A percentile compares a stretch with the other conserved stretches of the same genome.
These are phyloP conservation scores for Spea bombifrons DNA, from an alignment of 2,113 vertebrate genomes.

Conservation along the genomic window DNA sequence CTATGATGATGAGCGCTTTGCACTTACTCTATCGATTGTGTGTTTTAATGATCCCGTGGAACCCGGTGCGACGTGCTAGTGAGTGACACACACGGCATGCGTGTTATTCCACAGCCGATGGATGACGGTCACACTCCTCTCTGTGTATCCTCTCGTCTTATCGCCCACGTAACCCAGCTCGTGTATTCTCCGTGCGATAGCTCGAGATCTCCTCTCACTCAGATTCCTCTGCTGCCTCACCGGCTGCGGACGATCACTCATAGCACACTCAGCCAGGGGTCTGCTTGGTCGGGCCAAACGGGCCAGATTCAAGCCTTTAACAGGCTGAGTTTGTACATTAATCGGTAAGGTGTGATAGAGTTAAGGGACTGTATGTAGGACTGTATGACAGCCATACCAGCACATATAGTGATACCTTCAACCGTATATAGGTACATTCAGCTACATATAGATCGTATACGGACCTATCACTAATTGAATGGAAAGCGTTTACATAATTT, in stretches of 20 bases:
- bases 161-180: neutral
- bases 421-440: no score
- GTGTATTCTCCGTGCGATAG: neutral
- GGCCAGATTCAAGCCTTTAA: no score
- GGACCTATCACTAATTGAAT: no score
- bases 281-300: no score
- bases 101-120: neutral
- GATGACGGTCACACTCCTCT: neutral
- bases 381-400: no score
- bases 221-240: neutral
- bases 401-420: no score
- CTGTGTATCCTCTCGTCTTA: neutral
- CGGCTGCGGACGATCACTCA: neutral
- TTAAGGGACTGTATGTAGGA: no score
- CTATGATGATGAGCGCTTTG: neutral
- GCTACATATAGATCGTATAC: no score
- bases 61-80: neutral
- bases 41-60: slow-evolving; percentile 15
- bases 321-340: no score
- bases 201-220: neutral
- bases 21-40: neutral
- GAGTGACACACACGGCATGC: neutral
- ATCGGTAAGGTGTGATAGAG: no score
- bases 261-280: neutral
- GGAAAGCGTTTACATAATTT: no score